Conservation (phyloP, 2,113 vertebrate species). For the Cavia aperea region DNA sequence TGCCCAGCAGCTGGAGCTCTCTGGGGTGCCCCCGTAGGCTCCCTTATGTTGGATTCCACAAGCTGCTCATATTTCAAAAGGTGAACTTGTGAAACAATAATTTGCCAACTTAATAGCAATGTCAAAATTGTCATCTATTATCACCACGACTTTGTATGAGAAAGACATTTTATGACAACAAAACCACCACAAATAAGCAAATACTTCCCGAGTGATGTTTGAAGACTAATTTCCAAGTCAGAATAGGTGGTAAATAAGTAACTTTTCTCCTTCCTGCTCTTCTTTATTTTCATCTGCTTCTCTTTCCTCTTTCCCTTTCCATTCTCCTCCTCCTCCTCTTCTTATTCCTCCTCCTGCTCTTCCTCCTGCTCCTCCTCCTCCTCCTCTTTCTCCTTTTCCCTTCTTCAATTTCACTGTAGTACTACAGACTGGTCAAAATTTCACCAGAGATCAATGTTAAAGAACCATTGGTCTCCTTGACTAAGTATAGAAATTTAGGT, state of each 20-base stretch:
- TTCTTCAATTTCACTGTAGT: background rate
- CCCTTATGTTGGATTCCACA: background rate
- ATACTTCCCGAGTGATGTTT: background rate
- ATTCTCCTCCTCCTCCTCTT: background rate
- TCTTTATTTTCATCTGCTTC: background rate
- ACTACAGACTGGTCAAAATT: background rate
- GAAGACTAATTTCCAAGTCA: background rate
- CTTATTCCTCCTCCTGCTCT: rapidly evolving
- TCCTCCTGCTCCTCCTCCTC: background rate
- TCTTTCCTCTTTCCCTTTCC: no score
- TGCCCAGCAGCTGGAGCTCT: background rate
- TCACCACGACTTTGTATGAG: background rate
- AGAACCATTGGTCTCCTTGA: background rate
- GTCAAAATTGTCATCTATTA: background rate
- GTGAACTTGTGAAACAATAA: background rate
- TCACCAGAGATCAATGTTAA: background rate
- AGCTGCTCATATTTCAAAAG: background rate
- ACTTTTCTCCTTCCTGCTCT: background rate
- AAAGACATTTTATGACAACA: background rate
- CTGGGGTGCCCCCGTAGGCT: background rate
- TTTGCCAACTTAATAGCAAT: background rate
- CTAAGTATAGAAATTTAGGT: background rate
- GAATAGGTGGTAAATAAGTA: background rate
- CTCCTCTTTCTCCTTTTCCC: background rate
- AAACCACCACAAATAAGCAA: background rate